Base-by-base conservation (phyloP, 2,888 invertebrate genomes). In the Odontocolon sp. region DNA sequence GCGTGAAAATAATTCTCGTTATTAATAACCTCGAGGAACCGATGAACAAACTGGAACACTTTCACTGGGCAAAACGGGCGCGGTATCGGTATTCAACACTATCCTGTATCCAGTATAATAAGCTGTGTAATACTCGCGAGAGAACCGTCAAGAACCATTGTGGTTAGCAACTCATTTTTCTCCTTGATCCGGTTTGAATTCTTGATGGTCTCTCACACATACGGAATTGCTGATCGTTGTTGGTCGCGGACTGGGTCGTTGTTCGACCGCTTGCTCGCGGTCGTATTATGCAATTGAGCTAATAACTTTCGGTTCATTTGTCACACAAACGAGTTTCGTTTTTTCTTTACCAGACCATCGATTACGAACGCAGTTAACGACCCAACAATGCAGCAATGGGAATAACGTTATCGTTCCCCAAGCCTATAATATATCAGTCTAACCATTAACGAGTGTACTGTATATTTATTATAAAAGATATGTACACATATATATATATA, bases 181-280 rank as follows among this genome's bases (percentile, higher is more conserved):
- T 70, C 67, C 64, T 78, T 76, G 66, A 79, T 79, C 75, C 79
- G 70, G 80, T 80, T 79, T 74, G 61, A 75, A 79, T 70, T 80
- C 64, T 64, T 40, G 14, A 38, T 52, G 40, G 23, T 64, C 40
- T 2, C 18, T 18, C 56, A 28, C 40, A 2, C 16, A n/a, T 2
- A 42, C 40, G n/a, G n/a, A n/a, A n/a, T n/a, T n/a, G n/a, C n/a
- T n/a, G n/a, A n/a, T n/a, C n/a, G n/a, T n/a, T n/a, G n/a, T n/a
- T n/a, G n/a, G n/a, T n/a, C n/a, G 16, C 47, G 5, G 16, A 71
- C 26, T n/a, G n/a, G 18, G 23, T 33, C 16, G 21, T 6, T 31
- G 16, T 31, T 18, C 54, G 14, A 33, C 9, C 16, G 57, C 54
- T 56, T 45, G 40, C 52, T 57, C 47, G 56, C 23, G 63, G 47